A percentile compares a stretch with the other conserved stretches of the same genome.
These are phyloP conservation scores for Arge pagana DNA, from an alignment of 2,888 invertebrate species.

Conservation along the genomic window DNA sequence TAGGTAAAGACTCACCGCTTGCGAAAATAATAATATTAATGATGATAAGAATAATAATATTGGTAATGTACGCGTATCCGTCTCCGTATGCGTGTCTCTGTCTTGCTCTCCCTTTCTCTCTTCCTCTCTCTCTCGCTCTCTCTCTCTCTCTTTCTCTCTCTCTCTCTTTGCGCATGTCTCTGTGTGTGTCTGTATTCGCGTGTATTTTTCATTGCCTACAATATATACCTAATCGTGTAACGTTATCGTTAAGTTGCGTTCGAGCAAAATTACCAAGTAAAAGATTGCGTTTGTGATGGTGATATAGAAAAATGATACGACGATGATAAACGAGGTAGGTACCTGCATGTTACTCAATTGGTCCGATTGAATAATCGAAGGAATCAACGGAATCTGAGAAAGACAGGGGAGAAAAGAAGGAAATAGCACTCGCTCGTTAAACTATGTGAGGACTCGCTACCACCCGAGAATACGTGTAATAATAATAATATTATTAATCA, in stretches of 20 bases:
- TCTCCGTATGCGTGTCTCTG: constrained; percentile 31
- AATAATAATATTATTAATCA: constrained; percentile 29
- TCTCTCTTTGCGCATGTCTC: constrained; percentile 20
- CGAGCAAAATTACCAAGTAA: constrained; percentile 26
- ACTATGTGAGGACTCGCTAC: constrained; percentile 25
- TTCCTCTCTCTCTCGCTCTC: constrained; percentile 23
- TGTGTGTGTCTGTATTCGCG: constrained; percentile 28
- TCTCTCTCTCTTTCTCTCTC: constrained; percentile 19
- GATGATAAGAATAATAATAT: constrained; percentile 29
- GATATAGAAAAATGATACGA: constrained; percentile 18
- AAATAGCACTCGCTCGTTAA: constrained; percentile 3
- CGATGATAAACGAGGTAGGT: constrained; percentile 23
- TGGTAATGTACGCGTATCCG: constrained; percentile 26
- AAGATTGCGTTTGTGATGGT: constrained; percentile 12
- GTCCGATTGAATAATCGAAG: too few relatives aligned
- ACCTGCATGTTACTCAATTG: too few relatives aligned
- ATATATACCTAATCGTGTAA: too few relatives aligned
- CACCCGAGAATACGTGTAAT: constrained; percentile 35
- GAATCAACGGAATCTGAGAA: constrained; percentile 22
- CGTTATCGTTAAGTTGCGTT: too few relatives aligned
- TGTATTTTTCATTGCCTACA: too few relatives aligned
- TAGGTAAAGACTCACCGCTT: constrained; percentile 59
- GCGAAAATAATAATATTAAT: constrained; percentile 48
- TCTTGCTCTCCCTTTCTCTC: constrained; percentile 12
- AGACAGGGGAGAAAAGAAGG: constrained; percentile 11